Percentiles rank a stretch among this genome's conserved stretches.
Conservation (phyloP, 2,888 invertebrate genomes). For the Eristalis intricaria region DNA sequence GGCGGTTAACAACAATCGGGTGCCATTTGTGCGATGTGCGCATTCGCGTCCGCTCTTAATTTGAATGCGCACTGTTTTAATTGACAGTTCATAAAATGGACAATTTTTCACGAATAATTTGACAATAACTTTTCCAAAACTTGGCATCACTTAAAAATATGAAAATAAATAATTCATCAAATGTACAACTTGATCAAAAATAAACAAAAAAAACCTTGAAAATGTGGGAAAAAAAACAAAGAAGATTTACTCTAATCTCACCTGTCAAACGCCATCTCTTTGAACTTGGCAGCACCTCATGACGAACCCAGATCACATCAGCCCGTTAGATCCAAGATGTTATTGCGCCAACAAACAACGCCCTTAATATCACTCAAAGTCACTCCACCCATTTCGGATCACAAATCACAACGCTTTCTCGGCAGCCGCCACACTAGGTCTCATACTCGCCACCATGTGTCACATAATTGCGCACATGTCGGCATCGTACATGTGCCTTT, state of each 20-base stretch:
- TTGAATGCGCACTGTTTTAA: conserved; percentile 52
- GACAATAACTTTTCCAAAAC: too few relatives aligned
- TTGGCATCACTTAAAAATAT: too few relatives aligned
- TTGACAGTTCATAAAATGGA: conserved; percentile 39
- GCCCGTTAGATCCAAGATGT: not conserved
- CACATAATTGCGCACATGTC: conserved; percentile 18
- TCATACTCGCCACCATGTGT: conserved; percentile 10
- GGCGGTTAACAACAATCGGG: conserved; percentile 48
- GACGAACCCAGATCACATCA: not conserved
- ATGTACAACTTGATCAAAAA: too few relatives aligned
- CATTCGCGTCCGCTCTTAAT: conserved; percentile 47
- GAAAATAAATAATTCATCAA: too few relatives aligned
- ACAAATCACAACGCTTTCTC: not conserved
- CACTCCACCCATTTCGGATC: not conserved
- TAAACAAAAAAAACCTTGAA: too few relatives aligned
- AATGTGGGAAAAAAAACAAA: too few relatives aligned
- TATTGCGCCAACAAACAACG: not conserved
- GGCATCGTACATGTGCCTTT: conserved; percentile 16
- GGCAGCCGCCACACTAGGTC: not conserved
- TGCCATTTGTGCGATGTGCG: conserved; percentile 41
- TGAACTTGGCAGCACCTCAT: too few relatives aligned
- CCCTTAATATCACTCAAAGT: not conserved
- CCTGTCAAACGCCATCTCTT: too few relatives aligned
- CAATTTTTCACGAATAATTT: too few relatives aligned
- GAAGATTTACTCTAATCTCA: too few relatives aligned